Base-by-base conservation (phyloP, 1,140 invertebrate species). In the Paraescarpia echinospica region DNA sequence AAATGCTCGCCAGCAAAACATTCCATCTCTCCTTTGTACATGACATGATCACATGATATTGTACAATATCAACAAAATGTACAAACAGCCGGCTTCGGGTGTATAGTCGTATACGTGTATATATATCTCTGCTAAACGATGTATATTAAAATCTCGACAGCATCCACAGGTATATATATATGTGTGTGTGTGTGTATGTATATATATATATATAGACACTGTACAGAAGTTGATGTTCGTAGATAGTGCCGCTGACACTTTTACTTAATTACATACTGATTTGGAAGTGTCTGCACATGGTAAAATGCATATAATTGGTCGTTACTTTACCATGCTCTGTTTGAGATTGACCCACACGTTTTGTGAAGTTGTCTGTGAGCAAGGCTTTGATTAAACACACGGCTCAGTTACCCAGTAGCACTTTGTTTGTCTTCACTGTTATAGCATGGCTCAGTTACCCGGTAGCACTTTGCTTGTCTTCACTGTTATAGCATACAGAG, bases 51-150 rank as follows among this genome's bases (percentile, higher is more conserved):
- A 77, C 14, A 18, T 77, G 18, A 77, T 77, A 77, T 27, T 77
- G 59, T 77, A 77, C 59, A 77, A 77, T 77, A 77, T 77, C 59
- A 77, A 77, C 59, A 77, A 77, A 27, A 77, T 77, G 59, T 77
- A 77, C 59, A 77, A 77, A 77, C 59, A 77, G 59, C 59, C 0
- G 59, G 59, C 12, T 77, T 18, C 27, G 22, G 59, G 59, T 77
- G 59, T 77, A 77, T 77, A 77, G 59, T 77, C 59, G 27, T 27
- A 77, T 77, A 77, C 12, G 59, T 77, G 27, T 77, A 77, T 77
- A 77, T 77, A 77, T 77, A 77, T 77, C 9, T 77, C 22, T 77
- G 59, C 59, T 77, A 77, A 77, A 77, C 59, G 59, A 77, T 77
- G 59, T 77, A 77, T 77, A 77, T 77, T 77, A 77, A 77, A 77